phyloP scores from a whole-genome alignment of 2,888 invertebrate genomes.

The Tenthredo mesomela region DNA sequence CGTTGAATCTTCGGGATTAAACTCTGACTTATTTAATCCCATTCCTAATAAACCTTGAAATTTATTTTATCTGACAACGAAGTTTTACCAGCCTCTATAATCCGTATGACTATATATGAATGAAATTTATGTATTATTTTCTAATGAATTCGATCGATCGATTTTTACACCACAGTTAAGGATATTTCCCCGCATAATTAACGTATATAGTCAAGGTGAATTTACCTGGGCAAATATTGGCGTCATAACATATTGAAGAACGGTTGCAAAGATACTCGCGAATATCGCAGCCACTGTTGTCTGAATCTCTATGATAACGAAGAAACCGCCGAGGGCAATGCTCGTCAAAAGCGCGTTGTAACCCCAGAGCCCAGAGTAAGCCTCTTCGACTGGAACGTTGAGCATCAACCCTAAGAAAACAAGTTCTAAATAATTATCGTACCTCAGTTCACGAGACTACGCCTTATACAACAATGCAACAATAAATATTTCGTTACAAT shows the following conservation, averaged over 20 bases:
- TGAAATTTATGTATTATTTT: not conserved
- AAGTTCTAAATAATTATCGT: not conserved
- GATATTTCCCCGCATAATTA: not conserved
- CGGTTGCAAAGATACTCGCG: conserved; percentile 72
- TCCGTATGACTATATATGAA: not conserved
- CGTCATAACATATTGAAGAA: conserved; percentile 72
- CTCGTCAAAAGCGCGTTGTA: conserved; percentile 77
- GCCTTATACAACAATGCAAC: not conserved
- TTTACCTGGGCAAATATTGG: conserved; percentile 68
- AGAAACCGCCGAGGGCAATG: conserved; percentile 75
- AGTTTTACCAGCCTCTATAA: not conserved
- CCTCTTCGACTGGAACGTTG: conserved; percentile 64
- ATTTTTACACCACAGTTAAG: not conserved
- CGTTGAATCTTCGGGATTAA: conserved; percentile 3
- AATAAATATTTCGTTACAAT: not conserved
- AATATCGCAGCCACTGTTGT: conserved; percentile 69
- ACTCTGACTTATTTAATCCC: conserved; percentile 24
- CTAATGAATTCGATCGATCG: not conserved
- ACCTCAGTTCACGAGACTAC: not conserved
- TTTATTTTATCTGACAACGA: not conserved
- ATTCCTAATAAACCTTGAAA: not conserved
- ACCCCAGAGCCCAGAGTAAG: conserved; percentile 77
- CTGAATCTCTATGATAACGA: conserved; percentile 74
- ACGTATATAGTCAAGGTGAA: not conserved
- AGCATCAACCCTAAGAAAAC: conserved; percentile 66